These are phyloP conservation scores for Drosophila kohkoa DNA, from an alignment of 1,140 invertebrate genomes.

Conservation along the genomic window DNA sequence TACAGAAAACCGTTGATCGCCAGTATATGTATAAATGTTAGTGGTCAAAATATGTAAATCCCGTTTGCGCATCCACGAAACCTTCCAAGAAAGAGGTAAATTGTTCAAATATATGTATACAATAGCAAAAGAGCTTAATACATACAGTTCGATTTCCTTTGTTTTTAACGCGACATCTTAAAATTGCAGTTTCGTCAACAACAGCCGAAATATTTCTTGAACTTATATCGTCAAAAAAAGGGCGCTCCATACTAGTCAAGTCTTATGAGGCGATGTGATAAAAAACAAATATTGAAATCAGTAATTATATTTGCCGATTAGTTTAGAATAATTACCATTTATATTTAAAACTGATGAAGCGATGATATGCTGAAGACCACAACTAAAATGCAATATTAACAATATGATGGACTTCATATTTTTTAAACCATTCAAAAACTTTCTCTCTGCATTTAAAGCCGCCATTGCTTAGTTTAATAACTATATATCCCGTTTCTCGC, in stretches of 20 bases:
- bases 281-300: not conserved
- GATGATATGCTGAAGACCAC: conserved; percentile 65
- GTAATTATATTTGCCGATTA: no score
- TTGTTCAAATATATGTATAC: not conserved
- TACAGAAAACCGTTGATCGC: conserved; percentile 93
- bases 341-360: conserved; percentile 62
- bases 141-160: conserved; percentile 93
- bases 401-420: conserved; percentile 62
- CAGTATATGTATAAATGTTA: conserved; percentile 94
- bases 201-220: conserved; percentile 93
- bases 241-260: conserved; percentile 86
- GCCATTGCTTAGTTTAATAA: conserved; percentile 7
- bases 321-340: conserved; percentile 64
- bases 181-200: conserved; percentile 92
- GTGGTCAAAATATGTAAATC: conserved; percentile 96
- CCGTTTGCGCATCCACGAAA: conserved; percentile 96
- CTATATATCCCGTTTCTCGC: not conserved
- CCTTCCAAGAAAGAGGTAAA: conserved; percentile 85
- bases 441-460: conserved; percentile 9
- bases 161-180: conserved; percentile 94
- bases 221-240: conserved; percentile 94
- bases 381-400: conserved; percentile 70
- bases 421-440: conserved; percentile 24
- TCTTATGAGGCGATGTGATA: conserved; percentile 30
- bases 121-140: not conserved